phyloP scores from a whole-genome alignment of 1,140 invertebrate species.

The Brachionus calyciflorus region DNA sequence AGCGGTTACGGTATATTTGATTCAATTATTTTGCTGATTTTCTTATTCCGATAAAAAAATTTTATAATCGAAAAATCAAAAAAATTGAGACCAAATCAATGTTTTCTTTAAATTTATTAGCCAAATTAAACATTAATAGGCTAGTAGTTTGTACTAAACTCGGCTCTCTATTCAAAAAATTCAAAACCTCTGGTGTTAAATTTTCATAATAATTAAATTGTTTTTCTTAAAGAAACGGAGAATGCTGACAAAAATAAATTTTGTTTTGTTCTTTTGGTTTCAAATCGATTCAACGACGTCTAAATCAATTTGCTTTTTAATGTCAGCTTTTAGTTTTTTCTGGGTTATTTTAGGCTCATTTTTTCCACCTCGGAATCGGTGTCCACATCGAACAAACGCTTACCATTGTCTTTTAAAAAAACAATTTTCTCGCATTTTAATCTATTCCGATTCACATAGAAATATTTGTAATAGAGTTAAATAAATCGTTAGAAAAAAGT shows the following conservation, averaged over 20 bases:
- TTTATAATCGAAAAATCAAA: too few species aligned
- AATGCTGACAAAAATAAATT: slow-evolving; percentile 22
- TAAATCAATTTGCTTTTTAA: background rate
- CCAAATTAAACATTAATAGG: slow-evolving; percentile 18
- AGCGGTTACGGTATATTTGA: too few species aligned
- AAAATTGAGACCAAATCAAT: too few species aligned
- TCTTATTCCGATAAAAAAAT: too few species aligned
- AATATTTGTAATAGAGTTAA: too few species aligned
- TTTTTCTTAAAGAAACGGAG: background rate
- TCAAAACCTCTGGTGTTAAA: background rate
- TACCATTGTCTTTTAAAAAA: slow-evolving; percentile 21
- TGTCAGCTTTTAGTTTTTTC: background rate
- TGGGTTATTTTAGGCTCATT: background rate
- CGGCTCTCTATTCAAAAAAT: background rate
- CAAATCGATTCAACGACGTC: background rate
- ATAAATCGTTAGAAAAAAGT: too few species aligned
- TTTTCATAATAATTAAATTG: slow-evolving; percentile 32
- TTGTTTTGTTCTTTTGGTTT: background rate
- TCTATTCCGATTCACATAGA: background rate
- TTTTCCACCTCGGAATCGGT: background rate
- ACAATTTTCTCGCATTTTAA: slow-evolving; percentile 26
- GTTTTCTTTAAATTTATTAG: background rate
- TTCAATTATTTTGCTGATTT: too few species aligned
- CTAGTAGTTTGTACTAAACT: background rate
- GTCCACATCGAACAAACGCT: background rate